Evolutionary conservation across 1,140 invertebrate species (phyloP).

Genomic region (Drosophila prosaltans): DNA sequence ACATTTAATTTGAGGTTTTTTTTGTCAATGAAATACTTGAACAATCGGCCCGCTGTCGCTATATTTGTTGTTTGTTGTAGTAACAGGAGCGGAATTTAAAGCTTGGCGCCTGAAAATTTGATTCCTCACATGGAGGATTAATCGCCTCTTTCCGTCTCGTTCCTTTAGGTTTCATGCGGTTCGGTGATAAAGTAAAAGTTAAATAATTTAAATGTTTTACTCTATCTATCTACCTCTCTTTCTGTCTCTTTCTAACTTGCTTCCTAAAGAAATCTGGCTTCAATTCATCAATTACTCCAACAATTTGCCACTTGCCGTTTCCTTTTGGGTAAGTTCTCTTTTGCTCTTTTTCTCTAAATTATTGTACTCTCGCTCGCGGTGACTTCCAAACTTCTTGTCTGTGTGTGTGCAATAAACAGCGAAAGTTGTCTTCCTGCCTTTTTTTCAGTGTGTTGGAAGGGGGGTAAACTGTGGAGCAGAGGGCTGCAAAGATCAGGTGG

Average conservation of each 20-base stretch:
- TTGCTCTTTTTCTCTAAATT: conserved; percentile 2
- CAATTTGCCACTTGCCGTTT: conserved; percentile 10
- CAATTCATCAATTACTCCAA: conserved; percentile 17
- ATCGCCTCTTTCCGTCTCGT: too few relatives aligned
- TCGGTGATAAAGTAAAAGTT: too few relatives aligned
- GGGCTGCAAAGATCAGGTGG: neutral
- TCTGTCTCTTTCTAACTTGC: conserved; percentile 25
- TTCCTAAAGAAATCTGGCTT: conserved; percentile 12
- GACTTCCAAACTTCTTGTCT: conserved; percentile 21
- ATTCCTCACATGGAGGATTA: too few relatives aligned
- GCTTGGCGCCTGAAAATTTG: neutral
- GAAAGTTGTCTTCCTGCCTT: conserved; percentile 76
- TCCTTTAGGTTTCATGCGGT: too few relatives aligned
- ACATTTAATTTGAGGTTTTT: neutral
- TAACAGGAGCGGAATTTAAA: neutral
- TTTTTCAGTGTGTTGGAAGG: conserved; percentile 9
- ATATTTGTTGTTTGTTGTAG: neutral
- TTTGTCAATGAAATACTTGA: neutral
- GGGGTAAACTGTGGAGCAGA: neutral
- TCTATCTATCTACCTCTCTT: conserved; percentile 29
- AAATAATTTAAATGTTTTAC: conserved; percentile 23
- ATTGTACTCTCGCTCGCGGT: conserved; percentile 24
- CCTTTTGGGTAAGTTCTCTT: conserved; percentile 13
- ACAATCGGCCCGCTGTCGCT: neutral
- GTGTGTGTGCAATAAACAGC: conserved; percentile 51